Percentiles rank a stretch among this genome's conserved stretches.
phyloP scores from a whole-genome alignment of 1,140 invertebrate genomes.

The Vanessa atalanta region DNA sequence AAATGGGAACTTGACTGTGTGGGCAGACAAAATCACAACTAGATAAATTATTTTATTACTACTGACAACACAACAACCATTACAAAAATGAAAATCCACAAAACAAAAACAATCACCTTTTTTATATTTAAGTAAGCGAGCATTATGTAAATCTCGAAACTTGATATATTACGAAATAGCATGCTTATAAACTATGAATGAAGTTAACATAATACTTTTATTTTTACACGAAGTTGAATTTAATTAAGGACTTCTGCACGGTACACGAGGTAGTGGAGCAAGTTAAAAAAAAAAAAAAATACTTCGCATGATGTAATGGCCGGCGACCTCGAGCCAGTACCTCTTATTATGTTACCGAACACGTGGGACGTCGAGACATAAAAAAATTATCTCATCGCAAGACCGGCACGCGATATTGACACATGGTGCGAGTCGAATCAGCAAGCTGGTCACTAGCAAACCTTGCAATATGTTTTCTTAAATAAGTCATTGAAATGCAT shows the following conservation, averaged over 20 bases:
- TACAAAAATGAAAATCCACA: not conserved
- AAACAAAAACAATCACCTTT: constrained; percentile 1
- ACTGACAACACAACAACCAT: not conserved
- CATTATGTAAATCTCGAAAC: constrained; percentile 17
- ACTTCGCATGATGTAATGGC: constrained; percentile 53
- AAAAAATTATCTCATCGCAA: constrained; percentile 29
- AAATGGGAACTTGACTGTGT: too few relatives aligned
- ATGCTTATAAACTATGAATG: constrained; percentile 33
- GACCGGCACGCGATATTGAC: constrained; percentile 38
- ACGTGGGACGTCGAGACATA: constrained; percentile 46
- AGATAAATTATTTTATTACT: too few relatives aligned
- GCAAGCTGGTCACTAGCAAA: constrained; percentile 16
- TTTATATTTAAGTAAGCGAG: constrained; percentile 10
- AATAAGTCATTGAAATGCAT: not conserved
- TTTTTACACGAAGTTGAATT: constrained; percentile 19
- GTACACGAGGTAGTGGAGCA: constrained; percentile 3
- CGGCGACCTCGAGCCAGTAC: constrained; percentile 42
- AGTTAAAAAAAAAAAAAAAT: constrained; percentile 34
- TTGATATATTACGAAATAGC: constrained; percentile 33
- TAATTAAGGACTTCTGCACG: constrained; percentile 35
- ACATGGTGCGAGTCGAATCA: constrained; percentile 12
- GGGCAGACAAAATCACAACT: too few relatives aligned
- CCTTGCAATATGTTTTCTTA: constrained; percentile 14
- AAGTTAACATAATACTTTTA: constrained; percentile 22
- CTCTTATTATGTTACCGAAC: constrained; percentile 44